Percentiles rank a stretch among this genome's conserved stretches.
These are phyloP conservation scores for Leucophenga maculata DNA, from an alignment of 2,888 invertebrate genomes.

Conservation along the genomic window DNA sequence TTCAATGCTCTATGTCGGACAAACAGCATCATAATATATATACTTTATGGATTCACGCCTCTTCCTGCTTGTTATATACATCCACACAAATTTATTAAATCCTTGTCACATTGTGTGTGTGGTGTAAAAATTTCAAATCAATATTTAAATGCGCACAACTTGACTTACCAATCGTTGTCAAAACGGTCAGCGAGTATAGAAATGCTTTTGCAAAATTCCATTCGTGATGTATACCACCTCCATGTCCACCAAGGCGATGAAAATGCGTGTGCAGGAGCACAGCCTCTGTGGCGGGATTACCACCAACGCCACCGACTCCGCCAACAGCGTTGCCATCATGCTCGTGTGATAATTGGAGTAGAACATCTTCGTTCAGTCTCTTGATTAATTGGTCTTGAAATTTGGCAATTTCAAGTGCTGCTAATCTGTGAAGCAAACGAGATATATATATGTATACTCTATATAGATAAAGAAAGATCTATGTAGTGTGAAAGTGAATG, in stretches of 20 bases:
- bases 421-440: constrained; percentile 62
- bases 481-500: not conserved
- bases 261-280: constrained; percentile 69
- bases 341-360: constrained; percentile 76
- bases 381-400: constrained; percentile 89
- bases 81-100: too few relatives aligned
- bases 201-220: constrained; percentile 94
- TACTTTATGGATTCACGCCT: too few relatives aligned
- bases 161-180: constrained; percentile 90
- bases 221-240: constrained; percentile 73
- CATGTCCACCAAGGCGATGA: constrained; percentile 68
- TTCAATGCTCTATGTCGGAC: too few relatives aligned
- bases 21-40: too few relatives aligned
- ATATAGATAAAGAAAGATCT: not conserved
- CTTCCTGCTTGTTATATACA: too few relatives aligned
- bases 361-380: constrained; percentile 84
- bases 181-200: constrained; percentile 93
- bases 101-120: too few relatives aligned
- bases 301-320: constrained; percentile 45
- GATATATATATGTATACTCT: too few relatives aligned
- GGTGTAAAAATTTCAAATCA: too few relatives aligned
- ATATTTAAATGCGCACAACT: too few relatives aligned
- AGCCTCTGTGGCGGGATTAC: constrained; percentile 71
- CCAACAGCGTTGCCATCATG: constrained; percentile 68
- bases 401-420: constrained; percentile 74